Evolutionary conservation across 37 sponge, comb jelly and placozoan species (phyloP).

Genomic region (Haliclona indistincta): DNA sequence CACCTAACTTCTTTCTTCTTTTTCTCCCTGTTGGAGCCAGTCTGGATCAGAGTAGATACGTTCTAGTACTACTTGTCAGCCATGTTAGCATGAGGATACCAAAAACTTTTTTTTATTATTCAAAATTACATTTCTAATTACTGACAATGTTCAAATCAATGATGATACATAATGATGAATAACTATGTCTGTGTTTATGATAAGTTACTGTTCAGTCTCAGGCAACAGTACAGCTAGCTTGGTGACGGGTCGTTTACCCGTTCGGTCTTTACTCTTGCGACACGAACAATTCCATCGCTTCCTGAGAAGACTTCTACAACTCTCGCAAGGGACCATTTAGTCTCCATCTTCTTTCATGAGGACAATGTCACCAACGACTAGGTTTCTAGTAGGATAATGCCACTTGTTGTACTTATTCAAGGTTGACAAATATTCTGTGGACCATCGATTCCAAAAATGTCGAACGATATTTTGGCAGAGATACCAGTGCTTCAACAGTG

Average conservation of each 20-base stretch:
- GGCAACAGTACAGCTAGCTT: too few species aligned
- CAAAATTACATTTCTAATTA: too few species aligned
- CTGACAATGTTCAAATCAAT: too few species aligned
- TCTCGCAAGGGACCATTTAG: neutral
- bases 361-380: slow-evolving; percentile 9
- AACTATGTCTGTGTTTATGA: too few species aligned
- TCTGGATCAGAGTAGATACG: too few species aligned
- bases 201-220: too few species aligned
- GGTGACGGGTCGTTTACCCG: neutral
- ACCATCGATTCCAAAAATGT: slow-evolving; percentile 11
- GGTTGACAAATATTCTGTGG: neutral
- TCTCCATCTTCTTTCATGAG: neutral
- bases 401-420: neutral
- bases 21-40: too few species aligned
- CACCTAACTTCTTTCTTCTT: too few species aligned
- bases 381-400: neutral
- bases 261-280: neutral
- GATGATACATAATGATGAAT: too few species aligned
- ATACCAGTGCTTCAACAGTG: slow-evolving; percentile 6
- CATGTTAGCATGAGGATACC: too few species aligned
- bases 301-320: neutral
- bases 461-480: neutral
- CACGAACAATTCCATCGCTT: neutral
- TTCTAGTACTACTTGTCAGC: too few species aligned
- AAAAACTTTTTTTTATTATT: too few species aligned